Percentiles rank a stretch among this genome's conserved stretches.
phyloP scores from a whole-genome alignment of 2,888 invertebrate genomes.

The Lypha dubia region DNA sequence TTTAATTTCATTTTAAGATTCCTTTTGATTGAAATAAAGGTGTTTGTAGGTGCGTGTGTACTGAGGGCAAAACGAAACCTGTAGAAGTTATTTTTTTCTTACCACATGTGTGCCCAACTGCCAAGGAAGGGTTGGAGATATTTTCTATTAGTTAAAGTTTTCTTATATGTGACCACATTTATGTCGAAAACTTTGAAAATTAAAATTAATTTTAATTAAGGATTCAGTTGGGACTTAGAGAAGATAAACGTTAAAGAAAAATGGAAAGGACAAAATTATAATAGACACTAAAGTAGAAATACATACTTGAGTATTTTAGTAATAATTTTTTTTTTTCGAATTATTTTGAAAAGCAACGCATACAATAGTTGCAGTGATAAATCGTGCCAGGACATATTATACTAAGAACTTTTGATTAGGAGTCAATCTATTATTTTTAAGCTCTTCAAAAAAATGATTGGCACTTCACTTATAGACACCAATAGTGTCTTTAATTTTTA shows the following conservation, averaged over 20 bases:
- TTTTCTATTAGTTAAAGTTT: slow-evolving; percentile 56
- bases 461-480: no score
- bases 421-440: no score
- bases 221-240: not conserved
- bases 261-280: not conserved
- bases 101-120: slow-evolving; percentile 31
- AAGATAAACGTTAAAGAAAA: not conserved
- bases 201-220: slow-evolving; percentile 78
- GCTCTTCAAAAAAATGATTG: no score
- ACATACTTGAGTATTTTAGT: no score
- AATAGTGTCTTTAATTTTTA: no score
- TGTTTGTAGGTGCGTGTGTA: slow-evolving; percentile 12
- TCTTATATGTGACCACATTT: slow-evolving; percentile 72
- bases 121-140: not conserved
- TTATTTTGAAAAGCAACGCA: no score
- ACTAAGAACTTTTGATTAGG: no score
- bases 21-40: slow-evolving; percentile 53
- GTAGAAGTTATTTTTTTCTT: slow-evolving; percentile 4
- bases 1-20: slow-evolving; percentile 69
- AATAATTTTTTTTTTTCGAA: no score
- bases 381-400: no score
- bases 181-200: slow-evolving; percentile 64
- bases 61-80: slow-evolving; percentile 24
- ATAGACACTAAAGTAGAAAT: not conserved
- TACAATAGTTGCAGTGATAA: no score